Evolutionary conservation across 1,140 invertebrate species (phyloP).

Genomic region (Orchestia grillus): DNA sequence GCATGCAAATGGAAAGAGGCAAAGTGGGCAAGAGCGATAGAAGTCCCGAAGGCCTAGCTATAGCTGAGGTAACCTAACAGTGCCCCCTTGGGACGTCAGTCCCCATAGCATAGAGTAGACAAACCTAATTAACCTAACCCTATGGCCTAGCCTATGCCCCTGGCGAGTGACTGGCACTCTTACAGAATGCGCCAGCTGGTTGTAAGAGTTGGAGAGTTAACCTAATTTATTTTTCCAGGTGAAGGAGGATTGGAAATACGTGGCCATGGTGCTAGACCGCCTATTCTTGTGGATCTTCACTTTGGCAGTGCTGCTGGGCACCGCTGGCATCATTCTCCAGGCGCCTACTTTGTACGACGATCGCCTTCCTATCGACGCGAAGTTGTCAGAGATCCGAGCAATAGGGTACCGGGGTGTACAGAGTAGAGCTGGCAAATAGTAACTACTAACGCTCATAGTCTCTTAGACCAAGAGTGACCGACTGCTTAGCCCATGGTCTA

Average conservation of each 20-base stretch:
- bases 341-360: constrained; percentile 92
- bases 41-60: too few relatives aligned
- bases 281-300: constrained; percentile 77
- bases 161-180: too few relatives aligned
- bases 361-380: constrained; percentile 77
- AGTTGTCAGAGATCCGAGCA: constrained; percentile 56
- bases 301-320: constrained; percentile 79
- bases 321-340: constrained; percentile 92
- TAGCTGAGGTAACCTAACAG: too few relatives aligned
- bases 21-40: too few relatives aligned
- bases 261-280: constrained; percentile 78
- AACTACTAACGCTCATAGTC: constrained; percentile 24
- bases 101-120: too few relatives aligned
- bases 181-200: too few relatives aligned
- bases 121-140: too few relatives aligned
- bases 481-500: neutral
- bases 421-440: constrained; percentile 48
- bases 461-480: neutral
- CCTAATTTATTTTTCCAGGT: constrained; percentile 59
- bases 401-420: constrained; percentile 33
- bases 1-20: too few relatives aligned
- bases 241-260: constrained; percentile 76
- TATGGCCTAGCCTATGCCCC: too few relatives aligned
- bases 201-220: neutral
- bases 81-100: too few relatives aligned